phyloP scores from a whole-genome alignment of 2,888 invertebrate species.

The Noctuana brunneofusca region DNA sequence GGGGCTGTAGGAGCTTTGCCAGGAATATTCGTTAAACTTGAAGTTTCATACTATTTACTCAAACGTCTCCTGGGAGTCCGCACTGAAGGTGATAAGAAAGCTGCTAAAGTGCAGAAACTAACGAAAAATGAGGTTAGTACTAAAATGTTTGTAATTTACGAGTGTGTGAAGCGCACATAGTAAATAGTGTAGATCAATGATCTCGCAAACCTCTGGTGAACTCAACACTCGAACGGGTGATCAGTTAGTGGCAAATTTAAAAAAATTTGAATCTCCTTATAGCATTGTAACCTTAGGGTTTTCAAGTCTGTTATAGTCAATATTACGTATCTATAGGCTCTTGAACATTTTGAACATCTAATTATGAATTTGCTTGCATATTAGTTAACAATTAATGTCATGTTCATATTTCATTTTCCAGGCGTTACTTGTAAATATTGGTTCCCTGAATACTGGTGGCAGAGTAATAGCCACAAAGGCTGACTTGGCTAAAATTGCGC shows the following conservation, averaged over 20 bases:
- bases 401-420: conserved; percentile 49
- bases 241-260: too few relatives aligned
- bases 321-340: too few relatives aligned
- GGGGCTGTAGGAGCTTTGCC: conserved; percentile 98
- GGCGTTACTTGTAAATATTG: conserved; percentile 98
- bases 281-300: too few relatives aligned
- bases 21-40: conserved; percentile 98
- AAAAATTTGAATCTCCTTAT: too few relatives aligned
- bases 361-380: too few relatives aligned
- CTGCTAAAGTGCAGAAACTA: conserved; percentile 97
- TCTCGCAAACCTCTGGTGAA: too few relatives aligned
- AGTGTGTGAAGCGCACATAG: too few relatives aligned
- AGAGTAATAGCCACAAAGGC: conserved; percentile 96
- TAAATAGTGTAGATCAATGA: too few relatives aligned
- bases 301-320: too few relatives aligned
- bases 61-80: conserved; percentile 98
- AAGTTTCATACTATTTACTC: conserved; percentile 98
- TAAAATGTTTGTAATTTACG: background rate
- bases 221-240: too few relatives aligned
- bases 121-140: conserved; percentile 91
- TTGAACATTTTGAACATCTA: too few relatives aligned
- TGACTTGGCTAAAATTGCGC: conserved; percentile 98
- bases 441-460: conserved; percentile 98
- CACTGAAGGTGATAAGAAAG: conserved; percentile 99
- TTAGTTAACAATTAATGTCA: too few relatives aligned